phyloP scores from a whole-genome alignment of 2,888 invertebrate genomes.

The Liodrosophila aerea region DNA sequence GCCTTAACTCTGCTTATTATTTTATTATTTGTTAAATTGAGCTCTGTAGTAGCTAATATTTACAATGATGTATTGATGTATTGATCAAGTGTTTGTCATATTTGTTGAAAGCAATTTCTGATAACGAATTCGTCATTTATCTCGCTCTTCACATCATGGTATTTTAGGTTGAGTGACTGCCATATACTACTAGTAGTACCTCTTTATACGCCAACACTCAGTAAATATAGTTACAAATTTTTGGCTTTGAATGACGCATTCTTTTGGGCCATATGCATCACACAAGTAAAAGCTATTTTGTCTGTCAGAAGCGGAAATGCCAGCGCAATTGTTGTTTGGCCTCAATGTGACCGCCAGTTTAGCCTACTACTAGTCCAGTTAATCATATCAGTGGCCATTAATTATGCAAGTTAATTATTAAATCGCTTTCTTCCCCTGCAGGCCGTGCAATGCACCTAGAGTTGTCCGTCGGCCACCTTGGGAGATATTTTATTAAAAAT shows the following conservation, averaged over 20 bases:
- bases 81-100: too few species aligned
- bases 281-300: slow-evolving; percentile 29
- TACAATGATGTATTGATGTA: too few species aligned
- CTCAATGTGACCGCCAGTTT: too few species aligned
- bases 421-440: slow-evolving; percentile 4
- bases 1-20: too few species aligned
- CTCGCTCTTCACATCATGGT: too few species aligned
- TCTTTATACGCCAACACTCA: slow-evolving; percentile 1
- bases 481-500: slow-evolving; percentile 42
- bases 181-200: too few species aligned
- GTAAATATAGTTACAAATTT: slow-evolving; percentile 15
- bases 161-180: too few species aligned
- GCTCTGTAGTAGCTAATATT: too few species aligned
- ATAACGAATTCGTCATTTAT: too few species aligned
- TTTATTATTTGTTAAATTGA: too few species aligned
- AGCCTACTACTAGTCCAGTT: slow-evolving; percentile 8
- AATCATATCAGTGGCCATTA: slow-evolving; percentile 49
- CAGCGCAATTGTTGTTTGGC: slow-evolving; percentile 49
- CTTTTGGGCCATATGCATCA: slow-evolving; percentile 16
- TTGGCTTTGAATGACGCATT: slow-evolving; percentile 46
- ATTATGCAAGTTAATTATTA: slow-evolving; percentile 42
- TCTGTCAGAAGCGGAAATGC: slow-evolving; percentile 58
- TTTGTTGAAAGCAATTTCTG: too few species aligned
- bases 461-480: slow-evolving; percentile 52
- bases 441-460: slow-evolving; percentile 45